Evolutionary conservation across 2,113 vertebrate genomes (phyloP), one percentile per base, ranked within the genome.

Genomic region (Henicopernis longicauda): DNA sequence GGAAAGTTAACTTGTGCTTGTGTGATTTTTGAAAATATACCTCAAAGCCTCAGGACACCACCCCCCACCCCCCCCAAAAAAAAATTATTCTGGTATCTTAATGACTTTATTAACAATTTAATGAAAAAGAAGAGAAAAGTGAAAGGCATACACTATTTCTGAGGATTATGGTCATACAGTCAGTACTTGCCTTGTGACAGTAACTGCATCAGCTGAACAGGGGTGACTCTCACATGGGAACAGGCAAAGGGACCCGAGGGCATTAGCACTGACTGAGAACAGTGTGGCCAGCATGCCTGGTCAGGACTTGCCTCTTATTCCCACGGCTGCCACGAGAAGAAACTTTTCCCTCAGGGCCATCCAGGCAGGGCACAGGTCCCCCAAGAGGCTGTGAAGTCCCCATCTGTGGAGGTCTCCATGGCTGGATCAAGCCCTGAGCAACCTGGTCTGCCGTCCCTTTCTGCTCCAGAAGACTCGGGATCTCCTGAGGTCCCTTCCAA

Each of bases 271-370:
- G 22, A 22, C 20, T 89, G 49, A 38, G 36, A 36, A 32, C 25
- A 77, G 45, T 3, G 2, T 8, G 34, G 45, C 63, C 76, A 59
- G 16, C 31, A 7, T 2, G 26, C 5, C 27, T 3, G 0, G 6
- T 13, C 74, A 45, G 23, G 54, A 36, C 6, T 6, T 36, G 27
- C 6, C 27, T 55, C 71, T 49, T 20, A 16, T 21, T 55, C 54
- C 32, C 42, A 57, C 20, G 15, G 34, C 32, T 42, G 36, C 34
- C 55, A 34, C 57, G 13, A 65, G 21, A 73, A 63, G 49, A 45
- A 88, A 32, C 42, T 25, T 73, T 21, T 36, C 36, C 66, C 38
- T 13, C 2, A 1, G 13, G 34, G 32, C 34, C 49, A 86, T 6
- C 8, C 63, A 65, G 44, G 21, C 22, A 45, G 74, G 55, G 10